Evolutionary conservation across 2,113 vertebrate species (phyloP).

Genomic region (Siphamia tubifer): DNA sequence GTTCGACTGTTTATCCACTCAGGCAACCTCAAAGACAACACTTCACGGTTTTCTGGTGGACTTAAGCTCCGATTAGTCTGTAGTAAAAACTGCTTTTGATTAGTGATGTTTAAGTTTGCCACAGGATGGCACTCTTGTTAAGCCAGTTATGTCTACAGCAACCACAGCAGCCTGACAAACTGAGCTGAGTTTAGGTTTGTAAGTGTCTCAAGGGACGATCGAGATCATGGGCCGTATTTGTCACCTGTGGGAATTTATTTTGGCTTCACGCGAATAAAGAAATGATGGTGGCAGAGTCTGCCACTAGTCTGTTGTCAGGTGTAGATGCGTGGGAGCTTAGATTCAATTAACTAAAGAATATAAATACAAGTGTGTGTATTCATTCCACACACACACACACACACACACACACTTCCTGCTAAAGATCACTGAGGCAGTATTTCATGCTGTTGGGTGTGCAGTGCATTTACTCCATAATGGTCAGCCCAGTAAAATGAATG

Average conservation of each 20-base stretch:
- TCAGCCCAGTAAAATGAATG: neutral
- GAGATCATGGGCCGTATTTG: too few relatives aligned
- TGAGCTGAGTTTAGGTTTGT: neutral
- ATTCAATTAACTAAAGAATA: too few relatives aligned
- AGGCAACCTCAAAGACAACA: neutral
- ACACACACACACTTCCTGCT: neutral
- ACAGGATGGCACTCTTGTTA: slow-evolving; percentile 81
- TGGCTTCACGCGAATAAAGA: too few relatives aligned
- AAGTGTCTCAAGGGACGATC: neutral
- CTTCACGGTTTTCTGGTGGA: neutral
- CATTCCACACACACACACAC: neutral
- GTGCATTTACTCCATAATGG: neutral
- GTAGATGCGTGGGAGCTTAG: too few relatives aligned
- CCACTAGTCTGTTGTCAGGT: too few relatives aligned
- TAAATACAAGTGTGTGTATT: too few relatives aligned
- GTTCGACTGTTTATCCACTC: neutral
- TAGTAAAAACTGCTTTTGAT: neutral
- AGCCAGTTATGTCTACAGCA: slow-evolving; percentile 7
- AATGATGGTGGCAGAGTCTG: neutral
- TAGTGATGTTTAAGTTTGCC: slow-evolving; percentile 56
- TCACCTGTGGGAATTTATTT: too few relatives aligned
- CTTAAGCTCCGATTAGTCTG: neutral
- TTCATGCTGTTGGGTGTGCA: neutral
- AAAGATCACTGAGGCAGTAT: neutral
- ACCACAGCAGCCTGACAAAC: neutral